Base-by-base conservation (phyloP, 37 sponge, comb jelly and placozoan species). In the Diacarnus erythraeanus region DNA sequence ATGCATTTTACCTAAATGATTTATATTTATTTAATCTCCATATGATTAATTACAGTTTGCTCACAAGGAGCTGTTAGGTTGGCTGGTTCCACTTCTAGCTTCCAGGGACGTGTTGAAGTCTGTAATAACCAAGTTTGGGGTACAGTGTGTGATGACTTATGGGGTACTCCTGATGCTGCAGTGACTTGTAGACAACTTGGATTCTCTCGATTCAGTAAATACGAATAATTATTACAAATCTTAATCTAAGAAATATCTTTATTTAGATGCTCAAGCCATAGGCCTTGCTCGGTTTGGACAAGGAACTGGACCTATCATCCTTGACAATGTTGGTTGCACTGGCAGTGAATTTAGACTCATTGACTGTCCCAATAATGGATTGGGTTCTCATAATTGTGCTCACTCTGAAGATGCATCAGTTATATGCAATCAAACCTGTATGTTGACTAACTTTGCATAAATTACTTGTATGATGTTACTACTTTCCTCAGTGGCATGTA, bases 71-170 rank as follows among this genome's bases (percentile, higher is more conserved):
- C 74, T 8, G 5, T 43, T 29, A 73, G 74, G 20, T 9, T 73
- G 20, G 47, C 31, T 4, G 54, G 54, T 42, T 17, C 44, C 42
- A 73, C 17, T 3, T 44, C 41, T 44, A 20, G 2, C 4, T 47
- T 15, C 51, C 27, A 41, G 20, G 74, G 74, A 51, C 74, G 74
- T 27, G 57, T 73, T 12, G 74, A 73, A 30, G 47, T 73, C 57
- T 73, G 74, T 31, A 73, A 44, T 21, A 47, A 73, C n/a, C 42
- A 41, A 6, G 0, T 73, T 6, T 73, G 74, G 74, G 74, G 74
- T n/a, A 51, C 74, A 27, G 74, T 73, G 29, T 73, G 74, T 18
- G 74, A 73, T 73, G 54, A 27, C 57, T 15, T 47, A 44, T 73
- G 74, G 74, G 54, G 54, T 15, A 2, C 74, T 20, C 44, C 57